These are phyloP conservation scores for Liasis olivaceus DNA, from an alignment of 2,797 vertebrate genomes.

Conservation along the genomic window DNA sequence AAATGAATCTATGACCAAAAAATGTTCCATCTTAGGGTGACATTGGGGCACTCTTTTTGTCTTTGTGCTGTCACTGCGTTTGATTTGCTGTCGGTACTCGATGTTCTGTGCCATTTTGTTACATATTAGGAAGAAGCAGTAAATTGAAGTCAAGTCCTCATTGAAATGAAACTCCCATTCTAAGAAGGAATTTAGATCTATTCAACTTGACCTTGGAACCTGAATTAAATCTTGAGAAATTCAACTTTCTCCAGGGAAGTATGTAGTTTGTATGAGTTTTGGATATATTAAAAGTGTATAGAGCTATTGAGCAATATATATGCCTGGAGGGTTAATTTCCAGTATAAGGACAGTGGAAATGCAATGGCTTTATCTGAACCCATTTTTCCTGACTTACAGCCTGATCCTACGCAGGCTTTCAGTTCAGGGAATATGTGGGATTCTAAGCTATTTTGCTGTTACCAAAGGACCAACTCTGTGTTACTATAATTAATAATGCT, in stretches of 20 bases:
- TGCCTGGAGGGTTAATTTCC: conserved; percentile 76
- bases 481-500: neutral
- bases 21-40: conserved; percentile 48
- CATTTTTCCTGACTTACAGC: conserved; percentile 69
- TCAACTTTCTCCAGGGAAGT: conserved; percentile 79
- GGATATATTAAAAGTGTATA: conserved; percentile 71
- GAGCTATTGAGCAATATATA: conserved; percentile 57
- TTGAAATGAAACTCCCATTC: conserved; percentile 81
- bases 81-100: conserved; percentile 76
- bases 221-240: conserved; percentile 81
- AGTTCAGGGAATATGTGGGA: neutral
- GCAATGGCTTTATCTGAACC: conserved; percentile 76
- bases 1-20: conserved; percentile 14
- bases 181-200: conserved; percentile 79
- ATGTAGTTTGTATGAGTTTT: conserved; percentile 70
- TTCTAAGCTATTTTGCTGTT: neutral
- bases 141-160: conserved; percentile 80
- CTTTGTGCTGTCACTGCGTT: conserved; percentile 64
- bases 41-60: conserved; percentile 71
- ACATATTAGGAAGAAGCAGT: conserved; percentile 74
- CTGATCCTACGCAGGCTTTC: neutral
- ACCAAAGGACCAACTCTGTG: neutral
- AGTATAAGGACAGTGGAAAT: conserved; percentile 75
- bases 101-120: conserved; percentile 76
- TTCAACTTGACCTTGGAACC: conserved; percentile 82